Evolutionary conservation across 1,140 invertebrate species (phyloP).

Genomic region (Mylabris phalerata): DNA sequence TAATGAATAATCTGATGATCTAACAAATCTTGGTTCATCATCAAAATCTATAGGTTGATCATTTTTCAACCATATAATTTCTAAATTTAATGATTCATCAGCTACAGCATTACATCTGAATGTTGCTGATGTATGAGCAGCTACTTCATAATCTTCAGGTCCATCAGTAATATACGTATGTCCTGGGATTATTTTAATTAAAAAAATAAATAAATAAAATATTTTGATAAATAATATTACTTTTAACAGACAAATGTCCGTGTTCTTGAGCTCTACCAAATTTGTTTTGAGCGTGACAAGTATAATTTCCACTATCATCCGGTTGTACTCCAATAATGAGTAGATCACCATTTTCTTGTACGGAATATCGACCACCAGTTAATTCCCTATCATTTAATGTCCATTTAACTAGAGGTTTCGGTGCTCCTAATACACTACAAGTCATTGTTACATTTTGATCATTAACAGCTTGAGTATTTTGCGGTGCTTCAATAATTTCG

Average conservation of each 20-base stretch:
- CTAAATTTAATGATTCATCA: conserved; percentile 70
- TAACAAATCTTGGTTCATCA: conserved; percentile 71
- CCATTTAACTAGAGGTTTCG: conserved; percentile 93
- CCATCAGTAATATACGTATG: conserved; percentile 76
- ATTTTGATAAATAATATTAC: conserved; percentile 43
- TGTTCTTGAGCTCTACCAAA: conserved; percentile 72
- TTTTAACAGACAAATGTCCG: conserved; percentile 75
- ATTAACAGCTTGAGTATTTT: conserved; percentile 73
- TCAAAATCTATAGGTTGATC: conserved; percentile 83
- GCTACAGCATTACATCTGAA: conserved; percentile 89
- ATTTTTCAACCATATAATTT: conserved; percentile 85
- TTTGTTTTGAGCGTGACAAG: conserved; percentile 89
- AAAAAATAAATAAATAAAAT: conserved; percentile 1
- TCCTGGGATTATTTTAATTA: conserved; percentile 44
- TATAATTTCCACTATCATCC: conserved; percentile 81
- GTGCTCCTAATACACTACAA: conserved; percentile 93
- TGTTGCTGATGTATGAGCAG: conserved; percentile 80
- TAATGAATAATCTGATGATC: conserved; percentile 83
- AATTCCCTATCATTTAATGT: conserved; percentile 71
- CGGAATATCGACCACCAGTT: conserved; percentile 75
- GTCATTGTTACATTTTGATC: conserved; percentile 74
- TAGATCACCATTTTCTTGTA: conserved; percentile 72
- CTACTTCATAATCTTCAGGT: conserved; percentile 86
- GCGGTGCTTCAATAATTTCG: conserved; percentile 79
- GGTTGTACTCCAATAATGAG: conserved; percentile 77